Percentiles rank a stretch among this genome's conserved stretches.
Evolutionary conservation across 2,113 vertebrate genomes (phyloP).

Genomic region (Recurvirostra avosetta): DNA sequence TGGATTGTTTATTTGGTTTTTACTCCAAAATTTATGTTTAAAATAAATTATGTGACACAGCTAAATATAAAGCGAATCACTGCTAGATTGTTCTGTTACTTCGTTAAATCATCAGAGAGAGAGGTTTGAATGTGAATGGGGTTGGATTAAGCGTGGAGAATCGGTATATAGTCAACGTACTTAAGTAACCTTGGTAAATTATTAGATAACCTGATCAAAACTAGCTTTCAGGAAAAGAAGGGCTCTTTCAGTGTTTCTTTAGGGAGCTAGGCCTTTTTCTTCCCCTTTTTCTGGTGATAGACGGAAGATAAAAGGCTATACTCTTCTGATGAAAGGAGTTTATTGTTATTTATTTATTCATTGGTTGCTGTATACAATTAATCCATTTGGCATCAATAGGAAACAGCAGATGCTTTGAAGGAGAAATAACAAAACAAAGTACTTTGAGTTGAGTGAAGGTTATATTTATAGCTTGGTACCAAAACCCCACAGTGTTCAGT

Average conservation of each 20-base stretch:
- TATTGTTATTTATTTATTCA: slow-evolving; percentile 64
- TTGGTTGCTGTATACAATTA: slow-evolving; percentile 42
- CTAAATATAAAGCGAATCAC: neutral
- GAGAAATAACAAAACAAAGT: slow-evolving; percentile 29
- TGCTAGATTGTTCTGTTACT: neutral
- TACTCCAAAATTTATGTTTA: neutral
- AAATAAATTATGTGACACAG: neutral
- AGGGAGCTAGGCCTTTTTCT: neutral
- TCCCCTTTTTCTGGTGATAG: neutral
- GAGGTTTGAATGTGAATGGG: neutral
- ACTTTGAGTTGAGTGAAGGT: slow-evolving; percentile 4
- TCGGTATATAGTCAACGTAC: neutral
- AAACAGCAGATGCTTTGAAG: slow-evolving; percentile 60
- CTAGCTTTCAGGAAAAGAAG: neutral
- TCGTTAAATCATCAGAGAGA: neutral
- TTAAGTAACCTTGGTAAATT: neutral
- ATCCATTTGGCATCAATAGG: slow-evolving; percentile 30
- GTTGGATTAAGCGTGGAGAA: neutral
- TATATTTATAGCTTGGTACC: slow-evolving; percentile 42
- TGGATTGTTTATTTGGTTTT: neutral
- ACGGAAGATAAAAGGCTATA: slow-evolving; percentile 14
- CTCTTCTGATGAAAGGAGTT: slow-evolving; percentile 43
- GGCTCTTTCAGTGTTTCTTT: neutral
- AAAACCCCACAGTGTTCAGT: neutral
- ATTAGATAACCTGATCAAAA: slow-evolving; percentile 21